Percentiles rank a stretch among this genome's conserved stretches.
phyloP scores from a whole-genome alignment of 2,113 vertebrate genomes.

The Crotalus horridus region DNA sequence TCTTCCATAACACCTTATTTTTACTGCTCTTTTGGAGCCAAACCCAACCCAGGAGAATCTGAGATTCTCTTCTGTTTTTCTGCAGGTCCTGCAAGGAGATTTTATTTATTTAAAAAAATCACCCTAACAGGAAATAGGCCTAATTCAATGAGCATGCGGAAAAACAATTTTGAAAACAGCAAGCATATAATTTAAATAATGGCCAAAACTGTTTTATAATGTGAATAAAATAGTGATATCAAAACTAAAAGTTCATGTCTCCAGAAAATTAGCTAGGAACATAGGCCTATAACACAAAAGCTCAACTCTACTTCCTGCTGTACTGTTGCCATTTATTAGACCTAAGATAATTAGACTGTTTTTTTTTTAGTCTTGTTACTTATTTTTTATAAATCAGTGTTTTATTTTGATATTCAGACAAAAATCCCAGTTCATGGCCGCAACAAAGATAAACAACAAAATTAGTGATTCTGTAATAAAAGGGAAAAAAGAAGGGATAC shows the following conservation, averaged over 20 bases:
- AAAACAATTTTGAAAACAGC: conserved; percentile 33
- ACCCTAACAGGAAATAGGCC: conserved; percentile 41
- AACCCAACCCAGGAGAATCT: conserved; percentile 19
- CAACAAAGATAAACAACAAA: background rate
- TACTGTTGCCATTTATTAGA: background rate
- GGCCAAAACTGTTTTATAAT: conserved; percentile 13
- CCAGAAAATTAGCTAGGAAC: background rate
- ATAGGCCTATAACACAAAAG: background rate
- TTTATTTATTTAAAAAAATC: conserved; percentile 12
- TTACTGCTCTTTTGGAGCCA: conserved; percentile 27
- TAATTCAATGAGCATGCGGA: conserved; percentile 12
- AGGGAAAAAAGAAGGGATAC: background rate
- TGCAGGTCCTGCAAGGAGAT: conserved; percentile 1
- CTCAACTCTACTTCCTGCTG: background rate
- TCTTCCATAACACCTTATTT: conserved; percentile 18
- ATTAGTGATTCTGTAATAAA: background rate
- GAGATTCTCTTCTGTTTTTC: conserved; percentile 21
- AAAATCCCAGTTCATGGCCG: background rate
- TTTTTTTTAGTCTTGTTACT: background rate
- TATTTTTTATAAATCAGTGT: background rate
- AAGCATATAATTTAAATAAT: conserved; percentile 8
- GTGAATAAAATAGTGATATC: conserved; percentile 13
- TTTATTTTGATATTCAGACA: background rate
- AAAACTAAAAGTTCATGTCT: background rate
- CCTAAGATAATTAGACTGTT: background rate